Conservation (phyloP, 2,888 invertebrate species). For the Phengaris arion region DNA sequence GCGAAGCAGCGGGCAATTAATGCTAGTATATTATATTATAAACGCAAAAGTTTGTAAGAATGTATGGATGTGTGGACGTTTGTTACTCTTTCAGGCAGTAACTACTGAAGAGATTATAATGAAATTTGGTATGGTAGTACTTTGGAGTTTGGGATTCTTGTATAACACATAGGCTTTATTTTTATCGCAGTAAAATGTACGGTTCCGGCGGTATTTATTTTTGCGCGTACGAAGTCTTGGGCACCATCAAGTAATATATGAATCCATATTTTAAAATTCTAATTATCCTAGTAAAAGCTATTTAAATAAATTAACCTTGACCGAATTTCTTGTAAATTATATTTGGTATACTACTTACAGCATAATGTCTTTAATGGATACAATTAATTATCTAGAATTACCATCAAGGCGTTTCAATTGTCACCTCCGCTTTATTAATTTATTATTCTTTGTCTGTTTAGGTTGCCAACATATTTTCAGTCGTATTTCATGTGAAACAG, state of each 20-base stretch:
- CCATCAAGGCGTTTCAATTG: conserved; percentile 37
- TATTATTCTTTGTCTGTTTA: conserved; percentile 32
- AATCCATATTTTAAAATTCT: background rate
- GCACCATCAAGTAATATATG: background rate
- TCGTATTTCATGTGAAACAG: conserved; percentile 30
- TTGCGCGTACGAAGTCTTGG: no score
- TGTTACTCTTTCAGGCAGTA: no score
- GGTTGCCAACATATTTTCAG: conserved; percentile 28
- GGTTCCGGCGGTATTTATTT: no score
- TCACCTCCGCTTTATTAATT: conserved; percentile 36
- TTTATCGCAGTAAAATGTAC: no score
- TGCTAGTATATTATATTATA: no score
- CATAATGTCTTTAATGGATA: conserved; percentile 15
- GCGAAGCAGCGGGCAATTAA: no score
- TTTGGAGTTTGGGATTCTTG: no score
- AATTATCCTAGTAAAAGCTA: conserved; percentile 3
- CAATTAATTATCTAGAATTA: conserved; percentile 29
- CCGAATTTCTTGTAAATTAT: conserved; percentile 19
- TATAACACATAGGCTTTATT: no score
- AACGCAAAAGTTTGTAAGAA: no score
- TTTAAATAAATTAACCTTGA: conserved; percentile 23
- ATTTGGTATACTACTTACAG: background rate
- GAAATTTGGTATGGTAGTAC: no score
- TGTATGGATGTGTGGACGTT: no score
- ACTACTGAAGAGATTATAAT: no score